Percentiles rank a stretch among this genome's conserved stretches.
These are phyloP conservation scores for Picathartes gymnocephalus DNA, from an alignment of 2,113 vertebrate species.

Conservation along the genomic window DNA sequence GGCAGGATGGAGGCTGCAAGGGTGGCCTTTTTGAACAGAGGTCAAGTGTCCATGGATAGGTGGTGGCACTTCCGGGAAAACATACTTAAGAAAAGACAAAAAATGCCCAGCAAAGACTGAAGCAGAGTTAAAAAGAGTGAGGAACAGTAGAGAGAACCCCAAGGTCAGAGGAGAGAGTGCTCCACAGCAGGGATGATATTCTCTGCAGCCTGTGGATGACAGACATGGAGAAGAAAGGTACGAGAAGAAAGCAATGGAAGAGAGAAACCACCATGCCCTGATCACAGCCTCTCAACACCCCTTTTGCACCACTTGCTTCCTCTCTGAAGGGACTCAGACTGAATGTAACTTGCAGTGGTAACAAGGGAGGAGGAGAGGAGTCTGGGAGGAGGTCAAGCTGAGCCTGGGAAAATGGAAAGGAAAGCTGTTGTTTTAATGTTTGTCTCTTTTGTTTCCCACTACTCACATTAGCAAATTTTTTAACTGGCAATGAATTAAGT, in stretches of 20 bases:
- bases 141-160: neutral
- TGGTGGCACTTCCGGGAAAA: neutral
- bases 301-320: neutral
- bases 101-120: neutral
- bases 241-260: neutral
- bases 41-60: neutral
- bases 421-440: neutral
- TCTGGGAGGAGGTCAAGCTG: neutral
- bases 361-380: neutral
- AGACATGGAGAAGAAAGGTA: neutral
- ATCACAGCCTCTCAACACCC: neutral
- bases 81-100: neutral
- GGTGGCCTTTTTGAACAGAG: neutral
- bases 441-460: neutral
- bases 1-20: neutral
- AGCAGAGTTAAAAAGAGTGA: neutral
- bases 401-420: neutral
- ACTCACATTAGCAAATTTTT: neutral
- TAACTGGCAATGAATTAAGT: neutral
- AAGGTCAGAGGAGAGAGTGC: neutral
- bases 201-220: neutral
- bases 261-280: rapidly evolving
- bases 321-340: neutral
- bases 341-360: neutral
- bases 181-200: neutral